These are phyloP conservation scores for Corythaixoides concolor DNA, from an alignment of 2,113 vertebrate genomes.

Conservation along the genomic window DNA sequence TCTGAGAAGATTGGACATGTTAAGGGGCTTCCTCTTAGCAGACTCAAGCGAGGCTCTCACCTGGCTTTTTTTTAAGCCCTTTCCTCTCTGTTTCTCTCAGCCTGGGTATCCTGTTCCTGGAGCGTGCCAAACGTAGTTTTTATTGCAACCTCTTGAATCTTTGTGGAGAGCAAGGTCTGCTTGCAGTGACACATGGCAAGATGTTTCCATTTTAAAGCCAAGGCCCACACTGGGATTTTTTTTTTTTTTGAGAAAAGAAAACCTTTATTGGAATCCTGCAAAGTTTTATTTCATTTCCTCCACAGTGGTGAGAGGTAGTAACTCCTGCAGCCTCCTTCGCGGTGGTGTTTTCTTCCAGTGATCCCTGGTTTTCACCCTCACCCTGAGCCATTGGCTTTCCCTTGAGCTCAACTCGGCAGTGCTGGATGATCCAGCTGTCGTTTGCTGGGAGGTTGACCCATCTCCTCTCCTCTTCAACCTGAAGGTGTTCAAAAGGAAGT, in stretches of 20 bases:
- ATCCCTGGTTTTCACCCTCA: neutral
- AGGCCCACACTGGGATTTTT: neutral
- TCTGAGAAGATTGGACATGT: neutral
- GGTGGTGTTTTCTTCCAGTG: neutral
- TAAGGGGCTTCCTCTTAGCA: neutral
- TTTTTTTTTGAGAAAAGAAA: neutral
- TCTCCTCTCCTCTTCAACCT: neutral
- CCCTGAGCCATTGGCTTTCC: neutral
- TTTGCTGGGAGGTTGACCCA: neutral
- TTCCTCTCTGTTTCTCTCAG: neutral
- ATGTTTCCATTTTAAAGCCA: neutral
- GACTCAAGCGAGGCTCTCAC: neutral
- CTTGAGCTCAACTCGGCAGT: neutral
- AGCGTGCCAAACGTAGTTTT: neutral
- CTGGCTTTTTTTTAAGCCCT: neutral
- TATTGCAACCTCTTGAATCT: neutral
- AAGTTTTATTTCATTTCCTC: neutral
- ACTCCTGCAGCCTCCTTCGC: neutral
- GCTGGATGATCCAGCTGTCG: neutral
- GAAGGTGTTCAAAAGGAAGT: neutral
- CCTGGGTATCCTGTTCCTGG: neutral
- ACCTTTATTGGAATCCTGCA: neutral
- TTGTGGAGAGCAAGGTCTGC: neutral
- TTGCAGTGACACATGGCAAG: neutral
- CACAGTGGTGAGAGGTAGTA: fast-evolving